Conservation (phyloP, 2,888 invertebrate species). For the Drosophila atroscutellata region DNA sequence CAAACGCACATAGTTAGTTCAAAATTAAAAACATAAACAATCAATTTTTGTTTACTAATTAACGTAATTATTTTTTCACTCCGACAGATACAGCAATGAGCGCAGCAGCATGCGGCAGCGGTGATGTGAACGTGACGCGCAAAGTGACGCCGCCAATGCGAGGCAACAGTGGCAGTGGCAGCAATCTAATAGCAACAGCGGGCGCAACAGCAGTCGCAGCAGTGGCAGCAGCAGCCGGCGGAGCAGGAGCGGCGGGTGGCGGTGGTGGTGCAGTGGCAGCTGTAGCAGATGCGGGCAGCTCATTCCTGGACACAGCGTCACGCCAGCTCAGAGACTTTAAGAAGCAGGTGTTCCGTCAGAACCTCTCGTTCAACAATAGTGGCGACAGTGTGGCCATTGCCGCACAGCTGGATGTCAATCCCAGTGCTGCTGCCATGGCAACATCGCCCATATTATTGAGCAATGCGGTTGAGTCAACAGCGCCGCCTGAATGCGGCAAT, state of each 20-base stretch:
- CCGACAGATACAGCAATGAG: slow-evolving; percentile 25
- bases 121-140: slow-evolving; percentile 35
- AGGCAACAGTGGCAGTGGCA: slow-evolving; percentile 30
- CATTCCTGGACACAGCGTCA: slow-evolving; percentile 83
- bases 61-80: neutral
- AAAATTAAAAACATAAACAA: neutral
- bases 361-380: slow-evolving; percentile 76
- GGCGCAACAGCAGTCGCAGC: slow-evolving; percentile 26
- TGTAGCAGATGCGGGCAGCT: slow-evolving; percentile 37
- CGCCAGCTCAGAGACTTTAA: slow-evolving; percentile 82
- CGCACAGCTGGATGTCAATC: slow-evolving; percentile 41
- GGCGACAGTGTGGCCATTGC: slow-evolving; percentile 57
- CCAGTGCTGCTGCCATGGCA: slow-evolving; percentile 20
- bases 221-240: slow-evolving; percentile 11
- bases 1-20: slow-evolving; percentile 62
- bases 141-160: slow-evolving; percentile 54
- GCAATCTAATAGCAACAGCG: slow-evolving; percentile 12
- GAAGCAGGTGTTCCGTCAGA: slow-evolving; percentile 84
- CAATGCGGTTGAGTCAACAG: slow-evolving; percentile 41
- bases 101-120: slow-evolving; percentile 18
- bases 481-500: slow-evolving; percentile 61
- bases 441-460: slow-evolving; percentile 34
- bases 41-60: neutral
- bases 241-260: slow-evolving; percentile 7
- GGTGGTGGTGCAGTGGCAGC: slow-evolving; percentile 1